A percentile compares a stretch with the other conserved stretches of the same genome.
Conservation (phyloP, 1,140 invertebrate species). For the Pinna nobilis region DNA sequence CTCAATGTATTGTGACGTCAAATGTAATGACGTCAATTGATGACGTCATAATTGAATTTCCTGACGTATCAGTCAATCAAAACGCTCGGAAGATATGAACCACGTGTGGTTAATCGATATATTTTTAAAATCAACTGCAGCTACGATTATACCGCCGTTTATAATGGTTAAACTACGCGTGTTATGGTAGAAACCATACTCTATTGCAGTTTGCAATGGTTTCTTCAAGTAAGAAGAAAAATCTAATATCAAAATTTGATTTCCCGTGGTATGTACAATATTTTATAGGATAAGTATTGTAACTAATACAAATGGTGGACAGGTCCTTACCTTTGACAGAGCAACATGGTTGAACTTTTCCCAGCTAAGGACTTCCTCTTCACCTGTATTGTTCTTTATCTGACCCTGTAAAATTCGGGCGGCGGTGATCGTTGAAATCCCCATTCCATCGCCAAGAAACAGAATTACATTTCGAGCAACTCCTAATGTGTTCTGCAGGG, state of each 20-base stretch:
- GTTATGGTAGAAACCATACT: too few species aligned
- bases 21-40: too few species aligned
- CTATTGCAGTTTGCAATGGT: background rate
- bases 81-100: too few species aligned
- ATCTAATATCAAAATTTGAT: background rate
- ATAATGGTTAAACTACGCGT: too few species aligned
- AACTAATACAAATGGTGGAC: too few species aligned
- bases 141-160: too few species aligned
- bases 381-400: slow-evolving; percentile 77
- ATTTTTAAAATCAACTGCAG: too few species aligned
- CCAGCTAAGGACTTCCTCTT: slow-evolving; percentile 85
- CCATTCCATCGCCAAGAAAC: slow-evolving; percentile 96
- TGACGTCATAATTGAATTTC: too few species aligned
- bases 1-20: too few species aligned
- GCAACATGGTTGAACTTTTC: slow-evolving; percentile 90
- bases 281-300: too few species aligned
- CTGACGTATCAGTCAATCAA: too few species aligned
- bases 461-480: slow-evolving; percentile 90
- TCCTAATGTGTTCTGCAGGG: slow-evolving; percentile 26
- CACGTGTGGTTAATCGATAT: too few species aligned
- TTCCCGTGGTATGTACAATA: background rate
- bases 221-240: background rate
- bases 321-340: slow-evolving; percentile 86
- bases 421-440: slow-evolving; percentile 86
- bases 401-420: slow-evolving; percentile 84